These are phyloP conservation scores for Protonemura montana DNA, from an alignment of 2,888 invertebrate genomes.

Conservation along the genomic window DNA sequence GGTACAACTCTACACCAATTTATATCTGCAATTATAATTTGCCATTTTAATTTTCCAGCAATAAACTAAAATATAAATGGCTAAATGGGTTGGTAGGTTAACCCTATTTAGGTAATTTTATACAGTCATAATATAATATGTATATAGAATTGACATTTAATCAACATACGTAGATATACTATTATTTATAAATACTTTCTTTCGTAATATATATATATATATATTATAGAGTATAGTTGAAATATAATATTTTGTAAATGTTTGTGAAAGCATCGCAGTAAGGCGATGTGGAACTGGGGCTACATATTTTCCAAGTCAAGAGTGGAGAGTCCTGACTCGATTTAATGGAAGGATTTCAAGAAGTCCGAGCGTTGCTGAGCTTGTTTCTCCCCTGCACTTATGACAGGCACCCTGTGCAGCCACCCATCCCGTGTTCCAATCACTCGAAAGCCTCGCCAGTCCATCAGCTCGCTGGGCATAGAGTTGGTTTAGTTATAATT, in stretches of 20 bases:
- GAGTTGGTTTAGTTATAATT: not conserved
- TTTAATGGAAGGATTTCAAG: not conserved
- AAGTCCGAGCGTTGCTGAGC: not conserved
- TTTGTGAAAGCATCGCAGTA: not conserved
- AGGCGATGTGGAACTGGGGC: not conserved
- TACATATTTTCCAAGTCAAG: not conserved
- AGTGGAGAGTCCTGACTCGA: not conserved
- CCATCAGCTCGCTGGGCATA: not conserved
- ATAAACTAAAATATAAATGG: slow-evolving; percentile 12
- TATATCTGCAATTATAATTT: not conserved
- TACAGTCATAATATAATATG: not conserved
- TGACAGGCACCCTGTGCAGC: not conserved
- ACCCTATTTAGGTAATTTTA: not conserved
- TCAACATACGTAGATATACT: slow-evolving; percentile 5
- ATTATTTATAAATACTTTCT: not conserved
- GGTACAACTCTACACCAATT: not conserved
- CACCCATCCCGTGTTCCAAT: not conserved
- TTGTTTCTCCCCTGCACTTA: not conserved
- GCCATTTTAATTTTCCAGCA: not conserved
- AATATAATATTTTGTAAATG: not conserved
- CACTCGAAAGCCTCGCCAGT: too few relatives aligned
- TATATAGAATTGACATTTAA: slow-evolving; percentile 12
- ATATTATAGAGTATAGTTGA: slow-evolving; percentile 3
- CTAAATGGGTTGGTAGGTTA: not conserved
- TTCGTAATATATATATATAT: not conserved